Base-by-base conservation (phyloP, 2,113 vertebrate species). In the Laticauda colubrina region DNA sequence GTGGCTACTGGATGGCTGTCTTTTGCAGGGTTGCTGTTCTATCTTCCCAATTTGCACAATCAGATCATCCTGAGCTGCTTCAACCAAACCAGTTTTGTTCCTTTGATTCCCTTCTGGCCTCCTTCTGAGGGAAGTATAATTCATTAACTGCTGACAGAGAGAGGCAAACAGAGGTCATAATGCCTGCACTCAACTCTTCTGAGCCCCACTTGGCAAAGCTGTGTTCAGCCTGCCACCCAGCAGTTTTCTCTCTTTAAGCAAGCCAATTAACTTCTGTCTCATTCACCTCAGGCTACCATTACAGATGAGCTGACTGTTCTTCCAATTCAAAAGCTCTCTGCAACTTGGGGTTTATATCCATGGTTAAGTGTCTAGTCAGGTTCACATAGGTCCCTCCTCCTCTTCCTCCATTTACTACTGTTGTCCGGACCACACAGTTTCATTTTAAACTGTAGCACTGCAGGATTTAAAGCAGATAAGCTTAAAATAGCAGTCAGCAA, bases 81-180 rank as follows among this genome's bases (percentile, higher is more conserved):
- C 75, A 81, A 81, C 75, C 15, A 81, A 81, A 9, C 75, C 75
- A 1, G 34, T 81, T 81, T 81, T 0, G 7, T 81, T 81, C 21
- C 34, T 39, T 21, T 43, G 75, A 21, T 23, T 55, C 26, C 14
- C 14, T 18, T 29, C 24, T 53, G 29, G 26, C n/a, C 15, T 90
- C 93, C 55, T 93, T 81, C 92, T 45, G 94, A 75, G 39, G 6
- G 91, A 88, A 89, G 94, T 0, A 88, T 87, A 88, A 92, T 95
- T 95, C 92, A 97, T 95, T 85, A 94, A 90, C 86, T 86, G 21
- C 20, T 14, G 92, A 94, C 85, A 86, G 94, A 12, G 15, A 93
- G 15, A 92, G 93, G 96, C 90, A 51, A 51, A 91, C 48, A 29
- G 94, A 92, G 94, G 95, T 93, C 93, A 94, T 93, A 10, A 94